Percentiles rank a stretch among this genome's conserved stretches.
These are phyloP conservation scores for Lysiphlebus fabarum DNA, from an alignment of 1,140 invertebrate species.

Conservation along the genomic window DNA sequence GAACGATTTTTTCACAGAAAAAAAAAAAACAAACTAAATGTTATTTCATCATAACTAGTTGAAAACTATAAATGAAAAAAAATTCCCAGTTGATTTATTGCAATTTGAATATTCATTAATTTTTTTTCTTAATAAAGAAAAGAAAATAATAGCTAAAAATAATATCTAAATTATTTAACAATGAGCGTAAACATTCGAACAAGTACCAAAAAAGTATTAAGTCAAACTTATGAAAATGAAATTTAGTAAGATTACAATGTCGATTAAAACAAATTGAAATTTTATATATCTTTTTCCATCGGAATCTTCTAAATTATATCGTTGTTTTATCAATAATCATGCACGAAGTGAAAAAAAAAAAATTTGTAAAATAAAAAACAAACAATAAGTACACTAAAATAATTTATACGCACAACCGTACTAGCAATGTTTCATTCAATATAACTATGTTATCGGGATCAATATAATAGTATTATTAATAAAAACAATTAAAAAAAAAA, in stretches of 20 bases:
- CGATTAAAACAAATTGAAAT: too few relatives aligned
- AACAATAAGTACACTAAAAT: constrained; percentile 1
- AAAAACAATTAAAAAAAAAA: constrained; percentile 16
- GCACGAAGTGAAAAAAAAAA: not conserved
- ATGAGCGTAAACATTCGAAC: not conserved
- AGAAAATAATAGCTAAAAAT: constrained; percentile 24
- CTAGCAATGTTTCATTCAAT: constrained; percentile 27
- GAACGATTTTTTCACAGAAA: too few relatives aligned
- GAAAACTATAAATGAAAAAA: too few relatives aligned
- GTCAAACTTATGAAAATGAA: too few relatives aligned
- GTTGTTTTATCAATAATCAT: not conserved
- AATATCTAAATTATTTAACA: constrained; percentile 15
- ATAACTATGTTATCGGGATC: constrained; percentile 32
- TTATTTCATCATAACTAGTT: too few relatives aligned
- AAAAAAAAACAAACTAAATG: too few relatives aligned
- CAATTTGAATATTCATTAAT: too few relatives aligned
- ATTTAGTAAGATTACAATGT: too few relatives aligned
- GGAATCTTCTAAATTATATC: too few relatives aligned
- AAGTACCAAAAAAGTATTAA: constrained; percentile 1
- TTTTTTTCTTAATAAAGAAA: constrained; percentile 12
- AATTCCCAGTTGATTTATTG: too few relatives aligned
- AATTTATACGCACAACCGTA: constrained; percentile 30
- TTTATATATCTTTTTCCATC: too few relatives aligned
- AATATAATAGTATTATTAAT: constrained; percentile 10
- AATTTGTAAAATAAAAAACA: not conserved